phyloP scores from a whole-genome alignment of 1,140 invertebrate genomes.

The Leptinotarsa texana region DNA sequence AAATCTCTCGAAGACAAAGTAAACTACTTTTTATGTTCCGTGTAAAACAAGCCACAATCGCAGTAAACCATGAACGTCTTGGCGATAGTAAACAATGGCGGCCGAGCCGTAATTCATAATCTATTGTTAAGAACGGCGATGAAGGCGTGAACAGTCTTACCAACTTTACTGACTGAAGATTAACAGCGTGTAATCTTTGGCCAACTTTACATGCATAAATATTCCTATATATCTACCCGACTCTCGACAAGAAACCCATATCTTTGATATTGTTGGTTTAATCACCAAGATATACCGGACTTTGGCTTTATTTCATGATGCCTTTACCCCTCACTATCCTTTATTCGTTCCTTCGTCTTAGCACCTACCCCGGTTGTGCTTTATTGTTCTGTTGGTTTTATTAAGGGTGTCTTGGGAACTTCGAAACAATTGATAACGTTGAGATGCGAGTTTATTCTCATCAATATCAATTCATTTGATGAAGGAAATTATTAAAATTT shows the following conservation, averaged over 20 bases:
- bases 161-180: constrained; percentile 46
- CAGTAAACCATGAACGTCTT: constrained; percentile 29
- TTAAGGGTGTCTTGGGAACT: constrained; percentile 17
- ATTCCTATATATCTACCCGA: constrained; percentile 39
- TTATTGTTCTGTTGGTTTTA: constrained; percentile 15
- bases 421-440: constrained; percentile 17
- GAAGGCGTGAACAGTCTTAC: constrained; percentile 46
- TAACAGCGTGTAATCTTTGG: constrained; percentile 45
- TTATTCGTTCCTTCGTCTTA: constrained; percentile 1
- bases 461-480: too few species aligned
- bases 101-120: constrained; percentile 42
- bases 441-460: too few species aligned
- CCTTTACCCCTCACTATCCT: constrained; percentile 1
- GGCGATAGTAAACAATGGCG: constrained; percentile 33
- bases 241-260: constrained; percentile 42
- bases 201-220: constrained; percentile 50
- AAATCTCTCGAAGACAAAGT: constrained; percentile 24
- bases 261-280: constrained; percentile 47
- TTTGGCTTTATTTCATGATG: constrained; percentile 33
- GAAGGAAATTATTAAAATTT: too few species aligned
- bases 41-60: constrained; percentile 27
- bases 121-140: constrained; percentile 38
- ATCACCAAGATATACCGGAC: constrained; percentile 41
- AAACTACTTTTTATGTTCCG: constrained; percentile 21
- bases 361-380: constrained; percentile 14